Evolutionary conservation across 2,113 vertebrate species (phyloP), one percentile per base, ranked within the genome.

Genomic region (Pao palembangensis): DNA sequence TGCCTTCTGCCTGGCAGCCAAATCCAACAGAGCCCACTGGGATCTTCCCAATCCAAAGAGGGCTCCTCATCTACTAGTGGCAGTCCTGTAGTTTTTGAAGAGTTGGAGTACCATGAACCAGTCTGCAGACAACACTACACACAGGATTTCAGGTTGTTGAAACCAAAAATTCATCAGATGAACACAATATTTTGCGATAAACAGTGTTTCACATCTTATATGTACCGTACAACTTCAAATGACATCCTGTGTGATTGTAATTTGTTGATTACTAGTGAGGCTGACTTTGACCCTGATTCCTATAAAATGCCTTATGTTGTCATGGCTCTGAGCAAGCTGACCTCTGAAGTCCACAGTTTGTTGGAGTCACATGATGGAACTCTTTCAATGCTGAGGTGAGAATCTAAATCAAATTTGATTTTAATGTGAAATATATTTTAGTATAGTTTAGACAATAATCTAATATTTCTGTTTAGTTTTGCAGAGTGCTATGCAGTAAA

Each of bases 61-160:
- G 89, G 93, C 51, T 98, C 94, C 8, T 96, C 94, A 0, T 86
- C 86, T n/a, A 64, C 93, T 0, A 96, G 93, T 21, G 92, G 94
- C 55, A 99, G 96, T 51, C 96, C 96, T 0, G 93, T 98, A 58
- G 92, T 98, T 59, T 98, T 98, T 76, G 97, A 99, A 78, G 96
- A 98, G 79, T 67, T 99, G 48, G 96, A 98, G 56, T 98, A 98
- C 79, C 96, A 99, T 0, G 94, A 98, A 52, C 95, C 96, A 5
- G 83, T 99, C 69, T 98, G 96, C 84, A 93, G 90, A 78, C 93
- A 89, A 51, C 97, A 99, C 82, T 94, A 91, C 79, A 62, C 86
- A 49, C 85, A 92, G 78, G 84, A 92, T 71, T 96, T 96, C 88
- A 96, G 94, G 97, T 98, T 82, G 14, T 17, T 44, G 34, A 31